Evolutionary conservation across 2,888 invertebrate genomes (phyloP).

Genomic region (Polydesmus complanatus): DNA sequence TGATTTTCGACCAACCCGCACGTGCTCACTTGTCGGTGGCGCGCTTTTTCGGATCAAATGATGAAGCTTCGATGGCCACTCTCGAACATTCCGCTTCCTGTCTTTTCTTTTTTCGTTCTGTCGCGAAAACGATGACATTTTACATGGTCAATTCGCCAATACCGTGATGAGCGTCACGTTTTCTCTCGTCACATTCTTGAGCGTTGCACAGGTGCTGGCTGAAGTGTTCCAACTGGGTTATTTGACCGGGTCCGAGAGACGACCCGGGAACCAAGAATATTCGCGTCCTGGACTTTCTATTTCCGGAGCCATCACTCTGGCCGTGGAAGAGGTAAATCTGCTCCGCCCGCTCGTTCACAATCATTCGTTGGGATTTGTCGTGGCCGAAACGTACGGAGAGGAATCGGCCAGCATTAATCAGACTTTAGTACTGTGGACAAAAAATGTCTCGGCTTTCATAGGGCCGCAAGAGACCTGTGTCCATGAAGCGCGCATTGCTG

Average conservation of each 20-base stretch:
- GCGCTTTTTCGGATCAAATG: background rate
- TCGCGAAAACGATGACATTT: too few relatives aligned
- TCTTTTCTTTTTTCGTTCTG: too few relatives aligned
- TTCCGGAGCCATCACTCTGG: slow-evolving; percentile 69
- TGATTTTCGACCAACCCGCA: background rate
- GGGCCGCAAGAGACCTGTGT: slow-evolving; percentile 83
- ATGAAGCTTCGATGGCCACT: too few relatives aligned
- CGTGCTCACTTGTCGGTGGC: background rate
- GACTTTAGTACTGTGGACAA: slow-evolving; percentile 70
- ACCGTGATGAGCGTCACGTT: background rate
- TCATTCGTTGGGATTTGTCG: slow-evolving; percentile 59
- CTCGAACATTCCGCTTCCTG: too few relatives aligned
- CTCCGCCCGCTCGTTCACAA: slow-evolving; percentile 39
- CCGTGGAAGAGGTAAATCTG: slow-evolving; percentile 57
- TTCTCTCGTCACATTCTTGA: background rate
- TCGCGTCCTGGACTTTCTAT: slow-evolving; percentile 45
- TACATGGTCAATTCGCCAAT: too few relatives aligned
- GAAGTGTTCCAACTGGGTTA: slow-evolving; percentile 64
- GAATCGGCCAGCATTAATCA: slow-evolving; percentile 71
- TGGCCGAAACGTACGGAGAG: slow-evolving; percentile 82
- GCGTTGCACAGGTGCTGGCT: background rate
- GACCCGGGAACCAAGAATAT: slow-evolving; percentile 57
- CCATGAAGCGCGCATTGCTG: slow-evolving; percentile 84
- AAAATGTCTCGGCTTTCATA: slow-evolving; percentile 72
- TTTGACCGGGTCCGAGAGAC: slow-evolving; percentile 66